Evolutionary conservation across 2,888 invertebrate genomes (phyloP), one percentile per base, ranked within the genome.

Genomic region (Acronicta aceris): DNA sequence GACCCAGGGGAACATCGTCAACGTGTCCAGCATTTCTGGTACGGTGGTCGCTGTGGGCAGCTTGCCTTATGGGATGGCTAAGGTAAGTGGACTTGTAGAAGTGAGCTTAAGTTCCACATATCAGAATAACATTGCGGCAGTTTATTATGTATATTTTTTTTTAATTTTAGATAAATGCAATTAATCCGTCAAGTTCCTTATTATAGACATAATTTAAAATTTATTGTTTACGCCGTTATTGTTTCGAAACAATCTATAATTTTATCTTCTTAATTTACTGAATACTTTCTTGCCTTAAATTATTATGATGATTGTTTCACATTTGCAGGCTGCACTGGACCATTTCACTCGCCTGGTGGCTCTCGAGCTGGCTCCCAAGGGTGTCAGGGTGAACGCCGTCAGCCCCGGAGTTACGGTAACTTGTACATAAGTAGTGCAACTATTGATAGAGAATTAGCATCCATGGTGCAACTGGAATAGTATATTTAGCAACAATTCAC

Each of bases 11-110:
- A 96, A 95, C 68, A 95, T 97, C 69, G 96, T 97, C 5, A 97
- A 97, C 83, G 96, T 97, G 2, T 97, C 97, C 49, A 97, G 97
- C 82, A 95, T 97, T 4, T 95, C 78, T 5, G 86, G 60, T 0
- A 91, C 97, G 10, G 93, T 97, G 82, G 96, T 98, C 65, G 97
- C 98, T 79, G 96, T 98, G 1, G 97, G 97, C 8, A 96, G 98
- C 6, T 87, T 98, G 65, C 97, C 98, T 0, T 99, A 99, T 84
- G 96, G 96, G 75, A 97, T 99, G 94, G 97, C 98, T 4, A 99
- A 99, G 93, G 96, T 74, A 95, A 5, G n/a, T 21, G 0, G 12
- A 13, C 10, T 12, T 33, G 16, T 38, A 12, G 7, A 33, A 16
- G 25, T 9, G 5, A n/a, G 5, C 7, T 30, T 15, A 30, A 10